Percentiles rank a stretch among this genome's conserved stretches.
phyloP scores from a whole-genome alignment of 1,140 invertebrate species.

The Macrotrachela quadricornifera region DNA sequence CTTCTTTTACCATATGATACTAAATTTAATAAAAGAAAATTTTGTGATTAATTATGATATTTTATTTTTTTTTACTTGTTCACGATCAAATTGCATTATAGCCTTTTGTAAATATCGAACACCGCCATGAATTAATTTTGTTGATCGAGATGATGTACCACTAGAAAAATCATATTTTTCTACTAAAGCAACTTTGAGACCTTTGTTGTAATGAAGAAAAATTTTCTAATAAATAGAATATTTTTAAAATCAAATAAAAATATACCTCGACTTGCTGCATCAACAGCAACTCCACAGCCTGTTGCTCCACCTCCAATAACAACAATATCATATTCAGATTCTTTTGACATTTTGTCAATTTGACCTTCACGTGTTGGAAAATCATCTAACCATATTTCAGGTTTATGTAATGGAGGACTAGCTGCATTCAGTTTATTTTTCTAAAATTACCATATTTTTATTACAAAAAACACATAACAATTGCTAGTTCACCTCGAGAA shows the following conservation, averaged over 20 bases:
- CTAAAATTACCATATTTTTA: no score
- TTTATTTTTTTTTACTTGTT: constrained; percentile 32
- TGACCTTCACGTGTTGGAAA: constrained; percentile 3
- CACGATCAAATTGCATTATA: constrained; percentile 71
- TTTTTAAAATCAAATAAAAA: constrained; percentile 48
- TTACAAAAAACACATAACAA: no score
- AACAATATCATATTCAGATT: constrained; percentile 1
- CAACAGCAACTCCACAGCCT: constrained; percentile 50
- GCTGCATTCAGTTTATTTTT: no score
- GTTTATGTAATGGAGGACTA: no score
- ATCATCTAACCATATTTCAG: background rate
- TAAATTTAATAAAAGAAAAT: constrained; percentile 19
- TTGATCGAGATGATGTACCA: constrained; percentile 77
- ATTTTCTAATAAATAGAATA: no score
- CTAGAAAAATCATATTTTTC: constrained; percentile 92
- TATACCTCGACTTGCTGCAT: constrained; percentile 66
- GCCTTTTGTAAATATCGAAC: constrained; percentile 93
- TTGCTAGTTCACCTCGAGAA: no score
- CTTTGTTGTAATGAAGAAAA: no score
- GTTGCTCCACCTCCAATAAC: constrained; percentile 55
- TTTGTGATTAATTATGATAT: no score
- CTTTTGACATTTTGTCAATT: background rate
- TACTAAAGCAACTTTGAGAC: constrained; percentile 79
- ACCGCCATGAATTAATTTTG: constrained; percentile 94
- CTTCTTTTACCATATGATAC: constrained; percentile 93